Evolutionary conservation across 92 coral and sea anemone species (phyloP).

Genomic region (Hydrozoanthus gracilis): DNA sequence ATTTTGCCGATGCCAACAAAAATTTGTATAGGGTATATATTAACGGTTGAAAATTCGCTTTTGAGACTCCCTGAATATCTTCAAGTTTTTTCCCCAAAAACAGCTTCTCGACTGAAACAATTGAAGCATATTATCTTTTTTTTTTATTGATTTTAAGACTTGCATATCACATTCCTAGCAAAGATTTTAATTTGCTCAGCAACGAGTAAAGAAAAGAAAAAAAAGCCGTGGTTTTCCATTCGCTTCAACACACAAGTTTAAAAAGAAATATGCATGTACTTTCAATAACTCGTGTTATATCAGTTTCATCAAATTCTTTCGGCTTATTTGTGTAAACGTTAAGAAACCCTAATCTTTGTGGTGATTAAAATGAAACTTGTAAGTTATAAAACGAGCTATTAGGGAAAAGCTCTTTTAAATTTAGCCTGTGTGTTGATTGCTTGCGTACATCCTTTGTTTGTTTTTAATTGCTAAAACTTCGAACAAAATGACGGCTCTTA

Average conservation of each 20-base stretch:
- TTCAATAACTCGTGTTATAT: not conserved
- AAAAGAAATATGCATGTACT: not conserved
- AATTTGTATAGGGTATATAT: not conserved
- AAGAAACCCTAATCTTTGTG: conserved; percentile 36
- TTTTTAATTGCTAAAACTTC: conserved; percentile 43
- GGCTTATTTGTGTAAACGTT: conserved; percentile 31
- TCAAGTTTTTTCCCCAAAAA: not conserved
- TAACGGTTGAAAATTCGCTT: not conserved
- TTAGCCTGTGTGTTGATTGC: conserved; percentile 37
- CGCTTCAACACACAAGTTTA: not conserved
- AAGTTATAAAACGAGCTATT: conserved; percentile 42
- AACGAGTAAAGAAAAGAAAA: not conserved
- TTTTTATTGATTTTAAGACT: not conserved
- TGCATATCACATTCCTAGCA: conserved; percentile 13
- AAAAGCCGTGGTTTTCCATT: not conserved
- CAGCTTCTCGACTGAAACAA: not conserved
- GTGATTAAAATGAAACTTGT: conserved; percentile 48
- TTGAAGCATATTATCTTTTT: not conserved
- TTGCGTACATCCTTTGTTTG: conserved; percentile 40
- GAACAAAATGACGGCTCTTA: conserved; percentile 44
- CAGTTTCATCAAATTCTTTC: not conserved
- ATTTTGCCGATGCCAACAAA: not conserved
- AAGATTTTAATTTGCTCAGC: conserved; percentile 30
- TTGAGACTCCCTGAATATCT: conserved; percentile 8
- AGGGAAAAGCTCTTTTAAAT: conserved; percentile 44